These are phyloP conservation scores for Chelonus formosanus DNA, from an alignment of 2,888 invertebrate genomes.

Conservation along the genomic window DNA sequence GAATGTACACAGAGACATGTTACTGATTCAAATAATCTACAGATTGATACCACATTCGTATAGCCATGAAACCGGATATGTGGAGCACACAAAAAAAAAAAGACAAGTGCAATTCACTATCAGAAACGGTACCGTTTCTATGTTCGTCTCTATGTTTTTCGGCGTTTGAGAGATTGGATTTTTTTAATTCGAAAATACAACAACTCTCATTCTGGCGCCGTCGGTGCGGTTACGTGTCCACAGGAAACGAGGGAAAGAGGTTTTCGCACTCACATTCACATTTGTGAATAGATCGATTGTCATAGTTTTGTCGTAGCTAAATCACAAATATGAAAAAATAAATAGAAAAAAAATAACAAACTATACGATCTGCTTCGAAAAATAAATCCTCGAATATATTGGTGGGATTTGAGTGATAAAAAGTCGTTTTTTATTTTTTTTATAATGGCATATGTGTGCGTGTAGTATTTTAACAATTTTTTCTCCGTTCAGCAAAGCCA, in stretches of 20 bases:
- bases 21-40: conserved; percentile 41
- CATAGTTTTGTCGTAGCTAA: conserved; percentile 27
- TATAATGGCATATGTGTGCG: too few relatives aligned
- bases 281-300: conserved; percentile 27
- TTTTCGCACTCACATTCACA: conserved; percentile 11
- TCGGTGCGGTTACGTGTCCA: conserved; percentile 20
- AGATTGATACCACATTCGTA: conserved; percentile 48
- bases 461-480: too few relatives aligned
- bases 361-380: conserved; percentile 39
- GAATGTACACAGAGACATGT: conserved; percentile 27
- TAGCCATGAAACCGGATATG: conserved; percentile 46
- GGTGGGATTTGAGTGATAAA: conserved; percentile 29
- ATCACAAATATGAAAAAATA: conserved; percentile 30
- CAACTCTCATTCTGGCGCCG: conserved; percentile 27
- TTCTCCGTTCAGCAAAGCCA: too few relatives aligned
- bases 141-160: conserved; percentile 34
- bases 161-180: conserved; percentile 42
- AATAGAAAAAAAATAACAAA: conserved; percentile 12
- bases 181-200: conserved; percentile 45
- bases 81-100: conserved; percentile 31
- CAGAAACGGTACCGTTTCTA: conserved; percentile 5
- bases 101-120: not conserved
- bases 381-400: conserved; percentile 39
- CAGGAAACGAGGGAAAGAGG: conserved; percentile 23
- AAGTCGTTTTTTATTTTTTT: conserved; percentile 15